A percentile compares a stretch with the other conserved stretches of the same genome.
phyloP scores from a whole-genome alignment of 1,140 invertebrate genomes.

The Andrena cerasifolii region DNA sequence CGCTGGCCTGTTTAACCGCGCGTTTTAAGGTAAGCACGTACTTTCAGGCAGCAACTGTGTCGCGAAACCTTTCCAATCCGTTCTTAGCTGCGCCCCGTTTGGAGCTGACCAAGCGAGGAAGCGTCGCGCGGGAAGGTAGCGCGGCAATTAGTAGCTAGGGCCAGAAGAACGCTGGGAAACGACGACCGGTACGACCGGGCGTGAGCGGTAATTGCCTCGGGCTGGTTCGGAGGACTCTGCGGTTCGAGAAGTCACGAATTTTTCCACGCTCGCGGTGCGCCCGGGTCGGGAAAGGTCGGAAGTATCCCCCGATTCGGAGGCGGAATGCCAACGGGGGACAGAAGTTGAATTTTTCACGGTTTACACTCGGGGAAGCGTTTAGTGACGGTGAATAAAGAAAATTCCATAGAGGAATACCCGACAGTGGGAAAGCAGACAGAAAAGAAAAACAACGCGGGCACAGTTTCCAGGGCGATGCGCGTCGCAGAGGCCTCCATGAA shows the following conservation, averaged over 20 bases:
- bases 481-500: conserved; percentile 34
- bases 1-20: neutral
- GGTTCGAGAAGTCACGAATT: neutral
- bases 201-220: neutral
- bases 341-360: no score
- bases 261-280: conserved; percentile 1
- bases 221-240: neutral
- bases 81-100: neutral
- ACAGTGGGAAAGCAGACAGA: neutral
- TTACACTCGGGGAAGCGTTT: no score
- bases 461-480: neutral
- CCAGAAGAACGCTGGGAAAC: neutral
- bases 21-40: neutral
- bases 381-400: no score
- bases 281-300: neutral
- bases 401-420: neutral
- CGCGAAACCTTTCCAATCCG: conserved; percentile 22
- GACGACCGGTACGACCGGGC: neutral
- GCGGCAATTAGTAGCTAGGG: neutral
- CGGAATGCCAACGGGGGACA: no score
- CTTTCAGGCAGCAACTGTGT: conserved; percentile 1
- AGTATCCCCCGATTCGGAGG: no score
- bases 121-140: neutral
- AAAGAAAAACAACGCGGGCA: conserved; percentile 31
- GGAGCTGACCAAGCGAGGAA: neutral